phyloP scores from a whole-genome alignment of 2,888 invertebrate species.

The Osmoderma eremita region DNA sequence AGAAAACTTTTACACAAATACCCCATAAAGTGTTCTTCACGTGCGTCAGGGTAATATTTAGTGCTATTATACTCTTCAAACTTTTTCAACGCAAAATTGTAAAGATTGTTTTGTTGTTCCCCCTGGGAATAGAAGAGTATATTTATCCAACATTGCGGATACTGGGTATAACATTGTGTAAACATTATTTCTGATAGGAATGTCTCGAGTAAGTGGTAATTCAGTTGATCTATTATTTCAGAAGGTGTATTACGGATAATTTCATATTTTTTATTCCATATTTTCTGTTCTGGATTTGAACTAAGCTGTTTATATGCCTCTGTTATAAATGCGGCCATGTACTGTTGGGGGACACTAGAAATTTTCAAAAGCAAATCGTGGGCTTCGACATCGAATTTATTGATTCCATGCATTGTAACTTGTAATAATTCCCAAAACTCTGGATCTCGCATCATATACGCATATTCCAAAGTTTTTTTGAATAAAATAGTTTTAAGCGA shows the following conservation, averaged over 20 bases:
- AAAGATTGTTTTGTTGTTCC: neutral
- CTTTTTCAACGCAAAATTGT: constrained; percentile 1
- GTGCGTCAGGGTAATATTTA: neutral
- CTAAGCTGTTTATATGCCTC: constrained; percentile 11
- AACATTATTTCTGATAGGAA: constrained; percentile 14
- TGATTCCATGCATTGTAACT: constrained; percentile 19
- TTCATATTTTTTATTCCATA: neutral
- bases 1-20: neutral
- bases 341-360: neutral
- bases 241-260: neutral
- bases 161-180: neutral
- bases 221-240: constrained; percentile 4
- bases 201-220: neutral
- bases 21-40: neutral
- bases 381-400: constrained; percentile 8
- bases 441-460: neutral
- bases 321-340: neutral
- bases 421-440: constrained; percentile 7
- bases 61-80: neutral
- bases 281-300: neutral
- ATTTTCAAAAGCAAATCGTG: constrained; percentile 13
- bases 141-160: neutral
- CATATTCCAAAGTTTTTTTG: constrained; percentile 22
- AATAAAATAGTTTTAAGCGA: constrained; percentile 22
- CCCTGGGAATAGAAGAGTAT: constrained; percentile 4